phyloP scores from a whole-genome alignment of 2,888 invertebrate genomes.

The Saturnia pavonia region DNA sequence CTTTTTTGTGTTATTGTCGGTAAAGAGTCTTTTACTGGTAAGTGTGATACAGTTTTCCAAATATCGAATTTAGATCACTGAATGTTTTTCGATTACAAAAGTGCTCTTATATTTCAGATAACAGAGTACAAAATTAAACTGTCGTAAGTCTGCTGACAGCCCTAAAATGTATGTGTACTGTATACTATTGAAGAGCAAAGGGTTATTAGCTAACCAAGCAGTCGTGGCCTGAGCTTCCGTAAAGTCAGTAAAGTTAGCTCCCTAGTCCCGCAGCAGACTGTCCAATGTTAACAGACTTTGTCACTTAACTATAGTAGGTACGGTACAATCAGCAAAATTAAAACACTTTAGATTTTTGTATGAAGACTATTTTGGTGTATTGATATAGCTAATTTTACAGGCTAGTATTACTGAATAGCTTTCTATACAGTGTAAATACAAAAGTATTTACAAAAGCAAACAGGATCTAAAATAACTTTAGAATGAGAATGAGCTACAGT shows the following conservation, averaged over 20 bases:
- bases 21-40: not conserved
- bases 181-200: not conserved
- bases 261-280: not conserved
- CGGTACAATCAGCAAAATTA: conserved; percentile 16
- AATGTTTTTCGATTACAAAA: not conserved
- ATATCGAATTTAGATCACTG: not conserved
- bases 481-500: not conserved
- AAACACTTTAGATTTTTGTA: not conserved
- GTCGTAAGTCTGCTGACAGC: not conserved
- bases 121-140: not conserved
- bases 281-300: conserved; percentile 16
- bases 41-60: not conserved
- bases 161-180: not conserved
- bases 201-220: not conserved
- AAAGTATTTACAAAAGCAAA: too few species aligned
- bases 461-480: too few species aligned
- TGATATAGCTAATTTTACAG: too few species aligned
- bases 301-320: conserved; percentile 10
- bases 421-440: too few species aligned
- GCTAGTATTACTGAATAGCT: too few species aligned
- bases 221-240: not conserved
- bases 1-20: too few species aligned
- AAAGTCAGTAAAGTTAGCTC: conserved; percentile 9
- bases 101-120: not conserved
- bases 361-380: not conserved